Evolutionary conservation across 2,113 vertebrate species (phyloP).

Genomic region (Lepus timidus): DNA sequence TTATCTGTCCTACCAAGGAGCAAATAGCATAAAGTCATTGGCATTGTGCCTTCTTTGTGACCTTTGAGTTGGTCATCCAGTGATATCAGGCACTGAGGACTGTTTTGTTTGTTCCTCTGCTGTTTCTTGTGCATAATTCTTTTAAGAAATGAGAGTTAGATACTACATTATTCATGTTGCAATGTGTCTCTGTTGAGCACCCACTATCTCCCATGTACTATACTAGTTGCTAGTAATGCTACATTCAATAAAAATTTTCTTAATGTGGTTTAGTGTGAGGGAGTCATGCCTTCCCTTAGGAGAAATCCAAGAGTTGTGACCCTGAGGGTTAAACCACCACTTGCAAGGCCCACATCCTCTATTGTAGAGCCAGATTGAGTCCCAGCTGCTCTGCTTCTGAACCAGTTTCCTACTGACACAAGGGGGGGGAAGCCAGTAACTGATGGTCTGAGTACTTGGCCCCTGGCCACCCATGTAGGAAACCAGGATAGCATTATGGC

Average conservation of each 20-base stretch:
- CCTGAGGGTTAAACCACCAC: too few relatives aligned
- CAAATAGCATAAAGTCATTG: slow-evolving; percentile 49
- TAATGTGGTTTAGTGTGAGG: not conserved
- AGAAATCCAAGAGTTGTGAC: too few relatives aligned
- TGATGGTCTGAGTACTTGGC: too few relatives aligned
- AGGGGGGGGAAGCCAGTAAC: too few relatives aligned
- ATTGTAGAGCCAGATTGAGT: too few relatives aligned
- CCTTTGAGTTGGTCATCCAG: not conserved
- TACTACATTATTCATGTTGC: not conserved
- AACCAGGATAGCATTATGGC: too few relatives aligned
- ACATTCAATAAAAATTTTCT: not conserved
- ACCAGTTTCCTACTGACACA: too few relatives aligned
- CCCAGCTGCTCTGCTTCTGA: too few relatives aligned
- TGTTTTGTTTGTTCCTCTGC: slow-evolving; percentile 5
- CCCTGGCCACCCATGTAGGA: too few relatives aligned
- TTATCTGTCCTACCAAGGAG: not conserved
- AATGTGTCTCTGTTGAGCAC: not conserved
- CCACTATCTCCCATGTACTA: not conserved
- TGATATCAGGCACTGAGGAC: not conserved
- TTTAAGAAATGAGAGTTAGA: not conserved
- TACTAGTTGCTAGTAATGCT: not conserved
- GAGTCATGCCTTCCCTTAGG: not conserved
- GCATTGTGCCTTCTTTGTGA: slow-evolving; percentile 11
- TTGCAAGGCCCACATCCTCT: too few relatives aligned
- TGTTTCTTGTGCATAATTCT: not conserved